Evolutionary conservation across 2,888 invertebrate genomes (phyloP), one percentile per base, ranked within the genome.

Genomic region (Machimus atricapillus): DNA sequence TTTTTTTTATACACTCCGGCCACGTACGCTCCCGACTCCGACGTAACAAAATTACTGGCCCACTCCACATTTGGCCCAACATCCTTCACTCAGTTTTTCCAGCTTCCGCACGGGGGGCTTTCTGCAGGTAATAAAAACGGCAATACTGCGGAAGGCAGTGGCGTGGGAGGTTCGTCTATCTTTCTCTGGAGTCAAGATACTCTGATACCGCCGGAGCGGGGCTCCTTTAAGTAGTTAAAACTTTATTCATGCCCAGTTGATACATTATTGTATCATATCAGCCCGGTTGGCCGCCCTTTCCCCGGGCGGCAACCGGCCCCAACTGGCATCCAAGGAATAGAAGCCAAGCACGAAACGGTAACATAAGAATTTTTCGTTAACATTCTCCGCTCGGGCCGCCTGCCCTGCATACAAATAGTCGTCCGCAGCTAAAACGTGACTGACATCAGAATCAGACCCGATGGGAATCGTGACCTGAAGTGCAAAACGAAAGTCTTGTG

Each of bases 321-420:
- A 19, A n/a, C 27, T 23, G 66, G 66, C 66, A 66, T 66, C 27
- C 12, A 12, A 27, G 66, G 23, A 85, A 85, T 46, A 85, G 74
- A 76, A 74, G 34, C 40, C 66, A 52, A 16, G 31, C 76, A 74
- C 52, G 85, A 76, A 74, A 74, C 76, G 74, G 76, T 85, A 85
- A 74, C 85, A 85, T 74, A 85, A 85, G 85, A 85, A 74, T 74
- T 85, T 78, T 74, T 85, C 76, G 76, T 85, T 85, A 85, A 52
- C 76, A 85, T 85, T 85, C 85, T 46, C 85, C 43, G 73, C 27
- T 74, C 76, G 16, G 16, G n/a, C 46, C 43, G 66, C 19, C 52
- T 46, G 85, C 43, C 43, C 31, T 43, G 73, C 74, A 85, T 85
- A 85, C 85, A 77, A 86, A 86, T 86, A 4, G 76, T 19, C 34